Base-by-base conservation (phyloP, 2,113 vertebrate genomes). In the Marcusenius ussheri region DNA sequence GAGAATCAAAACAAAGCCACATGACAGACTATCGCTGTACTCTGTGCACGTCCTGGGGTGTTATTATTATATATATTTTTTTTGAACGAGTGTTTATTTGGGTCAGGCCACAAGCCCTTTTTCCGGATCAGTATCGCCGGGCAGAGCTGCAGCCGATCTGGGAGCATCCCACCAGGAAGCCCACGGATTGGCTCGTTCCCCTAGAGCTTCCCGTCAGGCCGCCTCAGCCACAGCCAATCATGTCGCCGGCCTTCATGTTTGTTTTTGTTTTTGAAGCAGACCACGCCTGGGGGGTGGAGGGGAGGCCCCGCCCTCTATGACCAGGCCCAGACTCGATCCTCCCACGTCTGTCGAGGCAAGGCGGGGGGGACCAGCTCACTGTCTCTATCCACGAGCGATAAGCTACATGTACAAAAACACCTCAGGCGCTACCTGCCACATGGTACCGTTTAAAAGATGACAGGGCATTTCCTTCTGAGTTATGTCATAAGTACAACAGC, bases 71-170 rank as follows among this genome's bases (percentile, higher is more conserved):
- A 53, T 46, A 56, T 85, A 56, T 89, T 19, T 47, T 89, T 89
- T 83, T 89, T 89, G 42, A 31, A 62, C 39, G 10, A 62, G 17
- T 66, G 51, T 90, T 91, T 89, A 89, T 90, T 90, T 91, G 85
- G 85, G 85, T 90, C 85, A 77, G 53, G 51, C 84, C 3, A 27
- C 17, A 10, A 31, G 80, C 35, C n/a, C 51, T 77, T 56, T 53
- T 53, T 51, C 86, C 7, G n/a, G 47, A 31, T 87, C 19, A 45
- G 51, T 51, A 83, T 74, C 35, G 47, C 70, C 49, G 19, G 47
- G 24, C n/a, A 46, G 74, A 42, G 56, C 46, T 66, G n/a, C 45
- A 53, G 31, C 35, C 27, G 1, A 27, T 39, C 51, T 27, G 19
- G 51, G 45, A n/a, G 62, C n/a, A 35, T 86, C 31, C 13, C 49